phyloP scores from a whole-genome alignment of 2,888 invertebrate genomes.

The Oligia strigilis region DNA sequence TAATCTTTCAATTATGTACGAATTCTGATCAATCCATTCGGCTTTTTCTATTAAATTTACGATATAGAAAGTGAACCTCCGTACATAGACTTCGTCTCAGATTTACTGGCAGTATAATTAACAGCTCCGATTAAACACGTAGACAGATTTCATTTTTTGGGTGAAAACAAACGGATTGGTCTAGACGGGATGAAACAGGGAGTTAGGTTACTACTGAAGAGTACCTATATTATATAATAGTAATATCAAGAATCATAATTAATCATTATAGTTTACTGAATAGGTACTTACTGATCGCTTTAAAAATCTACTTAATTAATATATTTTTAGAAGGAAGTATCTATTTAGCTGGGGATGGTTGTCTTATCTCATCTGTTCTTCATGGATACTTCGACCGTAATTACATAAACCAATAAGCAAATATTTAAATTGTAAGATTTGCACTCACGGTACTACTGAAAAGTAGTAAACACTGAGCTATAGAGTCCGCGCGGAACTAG shows the following conservation, averaged over 20 bases:
- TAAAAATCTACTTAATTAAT: background rate
- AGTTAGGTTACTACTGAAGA: background rate
- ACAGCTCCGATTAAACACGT: conserved; percentile 21
- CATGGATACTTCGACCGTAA: background rate
- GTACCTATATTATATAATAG: no score
- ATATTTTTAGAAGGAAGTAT: background rate
- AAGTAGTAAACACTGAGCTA: background rate
- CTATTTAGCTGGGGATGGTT: background rate
- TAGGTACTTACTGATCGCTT: background rate
- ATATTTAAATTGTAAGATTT: background rate
- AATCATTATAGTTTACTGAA: background rate
- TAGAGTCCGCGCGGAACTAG: no score
- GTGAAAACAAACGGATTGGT: conserved; percentile 35
- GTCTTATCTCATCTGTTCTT: background rate
- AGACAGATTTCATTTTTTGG: background rate
- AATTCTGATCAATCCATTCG: background rate
- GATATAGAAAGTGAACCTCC: conserved; percentile 1
- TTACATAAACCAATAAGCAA: background rate
- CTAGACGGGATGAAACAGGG: conserved; percentile 29
- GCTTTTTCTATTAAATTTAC: conserved; percentile 13
- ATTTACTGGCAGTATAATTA: conserved; percentile 33
- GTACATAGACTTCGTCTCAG: conserved; percentile 23
- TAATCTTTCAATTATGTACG: background rate
- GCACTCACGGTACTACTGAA: background rate
- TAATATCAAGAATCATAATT: background rate